Base-by-base conservation (phyloP, 1,140 invertebrate genomes). In the Drosophila tropicalis region DNA sequence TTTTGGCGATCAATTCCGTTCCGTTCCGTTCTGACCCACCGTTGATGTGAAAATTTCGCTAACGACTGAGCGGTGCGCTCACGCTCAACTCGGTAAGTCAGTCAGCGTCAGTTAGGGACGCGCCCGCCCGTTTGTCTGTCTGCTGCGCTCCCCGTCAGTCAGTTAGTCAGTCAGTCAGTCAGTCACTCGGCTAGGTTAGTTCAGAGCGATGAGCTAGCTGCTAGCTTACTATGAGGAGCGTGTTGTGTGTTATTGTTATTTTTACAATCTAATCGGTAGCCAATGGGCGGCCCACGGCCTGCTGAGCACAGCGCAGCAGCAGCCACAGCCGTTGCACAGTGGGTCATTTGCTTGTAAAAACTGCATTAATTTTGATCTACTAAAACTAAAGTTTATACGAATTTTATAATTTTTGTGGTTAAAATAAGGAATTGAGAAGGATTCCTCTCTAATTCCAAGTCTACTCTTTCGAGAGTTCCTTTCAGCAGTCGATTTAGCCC, bases 201-300 rank as follows among this genome's bases (percentile, higher is more conserved):
- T 44, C 61, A 47, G 5, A 29, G 22, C 72, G 72, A 69, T 69
- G 66, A 75, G 74, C 74, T 44, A 10, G 34, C 34, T 36, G 74
- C 74, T 44, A 10, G 34, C 34, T 36, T 62, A 36, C 60, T 41
- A n/a, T 44, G 61, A 25, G 36, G 29, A 29, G 29, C 29, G 29
- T 64, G 29, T 40, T 57, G 5, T 19, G 19, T 47, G 44, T 51
- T 51, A 51, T 51, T 51, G 44, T 51, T 51, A 51, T 51, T 82
- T 74, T 83, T 79, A 81, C 82, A 85, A 85, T 85, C 82, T 86
- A 85, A 85, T 85, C 81, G 81, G 70, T 57, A 69, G 39, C 67
- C 76, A 82, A 70, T 81, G 74, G 79, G 79, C 79, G 81, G 74
- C 81, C 73, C 61, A 76, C 70, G 70, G 71, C 66, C 67, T 63